These are phyloP conservation scores for Enteromius anoplus DNA, from an alignment of 2,797 vertebrate species.

Conservation along the genomic window DNA sequence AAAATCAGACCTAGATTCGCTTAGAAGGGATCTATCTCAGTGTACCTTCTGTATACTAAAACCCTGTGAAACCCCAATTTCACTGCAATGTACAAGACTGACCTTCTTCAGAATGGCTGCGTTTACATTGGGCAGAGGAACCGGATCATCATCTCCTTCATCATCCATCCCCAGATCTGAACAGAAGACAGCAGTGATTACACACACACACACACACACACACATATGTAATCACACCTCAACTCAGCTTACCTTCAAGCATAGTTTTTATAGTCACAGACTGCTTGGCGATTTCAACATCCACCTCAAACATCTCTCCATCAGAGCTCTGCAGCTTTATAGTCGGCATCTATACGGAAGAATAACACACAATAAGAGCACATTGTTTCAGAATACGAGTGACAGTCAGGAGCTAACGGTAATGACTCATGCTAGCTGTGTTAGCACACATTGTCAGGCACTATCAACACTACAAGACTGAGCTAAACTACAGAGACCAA, in stretches of 20 bases:
- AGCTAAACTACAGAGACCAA: not conserved
- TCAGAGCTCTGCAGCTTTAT: slow-evolving; percentile 99
- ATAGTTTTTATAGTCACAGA: slow-evolving; percentile 99
- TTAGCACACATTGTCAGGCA: not conserved
- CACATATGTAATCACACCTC: not conserved
- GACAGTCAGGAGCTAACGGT: not conserved
- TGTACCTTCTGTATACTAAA: too few relatives aligned
- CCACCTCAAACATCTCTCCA: slow-evolving; percentile 99
- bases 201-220: not conserved
- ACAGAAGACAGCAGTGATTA: slow-evolving; percentile 1
- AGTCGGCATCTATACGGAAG: slow-evolving; percentile 89
- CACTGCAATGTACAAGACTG: not conserved
- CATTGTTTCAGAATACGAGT: not conserved
- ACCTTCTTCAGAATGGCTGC: slow-evolving; percentile 99
- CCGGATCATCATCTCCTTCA: slow-evolving; percentile 98
- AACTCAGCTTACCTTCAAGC: slow-evolving; percentile 89
- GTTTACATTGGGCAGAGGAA: slow-evolving; percentile 98
- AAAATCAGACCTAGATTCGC: not conserved
- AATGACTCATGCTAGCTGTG: slow-evolving; percentile 13
- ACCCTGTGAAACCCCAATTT: not conserved
- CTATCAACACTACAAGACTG: not conserved
- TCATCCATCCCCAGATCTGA: slow-evolving; percentile 99
- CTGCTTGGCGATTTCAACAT: slow-evolving; percentile 98
- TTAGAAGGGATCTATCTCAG: not conserved
- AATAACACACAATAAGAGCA: not conserved